A percentile compares a stretch with the other conserved stretches of the same genome.
These are phyloP conservation scores for Operophtera brumata DNA, from an alignment of 2,888 invertebrate species.

Conservation along the genomic window DNA sequence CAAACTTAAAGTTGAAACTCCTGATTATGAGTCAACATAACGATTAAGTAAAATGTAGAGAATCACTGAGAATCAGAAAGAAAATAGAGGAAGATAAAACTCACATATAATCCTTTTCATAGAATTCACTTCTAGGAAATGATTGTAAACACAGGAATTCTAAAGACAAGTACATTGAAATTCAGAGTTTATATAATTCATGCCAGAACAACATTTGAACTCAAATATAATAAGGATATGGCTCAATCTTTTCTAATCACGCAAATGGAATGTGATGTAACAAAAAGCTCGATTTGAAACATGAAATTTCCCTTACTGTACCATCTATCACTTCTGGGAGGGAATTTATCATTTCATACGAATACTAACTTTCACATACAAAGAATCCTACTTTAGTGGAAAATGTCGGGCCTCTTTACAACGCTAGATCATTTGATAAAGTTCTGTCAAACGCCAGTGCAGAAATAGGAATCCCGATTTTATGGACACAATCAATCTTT, in stretches of 20 bases:
- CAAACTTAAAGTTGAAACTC: not conserved
- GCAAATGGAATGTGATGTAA: not conserved
- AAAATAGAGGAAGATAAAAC: no score
- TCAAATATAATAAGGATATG: not conserved
- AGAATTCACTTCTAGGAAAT: no score
- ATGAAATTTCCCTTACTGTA: not conserved
- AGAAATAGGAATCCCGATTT: not conserved
- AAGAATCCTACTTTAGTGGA: not conserved
- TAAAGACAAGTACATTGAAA: no score
- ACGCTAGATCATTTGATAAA: not conserved
- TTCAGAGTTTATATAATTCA: no score
- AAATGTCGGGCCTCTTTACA: conserved; percentile 6
- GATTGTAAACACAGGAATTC: no score
- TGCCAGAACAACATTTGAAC: not conserved
- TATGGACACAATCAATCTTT: no score
- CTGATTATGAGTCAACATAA: not conserved
- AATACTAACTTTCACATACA: conserved; percentile 8
- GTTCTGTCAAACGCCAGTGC: not conserved
- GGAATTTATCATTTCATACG: conserved; percentile 12
- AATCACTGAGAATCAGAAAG: no score
- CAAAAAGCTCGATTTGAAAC: not conserved
- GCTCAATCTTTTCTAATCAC: not conserved
- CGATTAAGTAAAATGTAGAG: no score
- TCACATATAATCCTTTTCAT: no score
- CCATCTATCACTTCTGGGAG: conserved; percentile 4